Evolutionary conservation across 23 tunicate genomes (phyloP).

Genomic region (Ciona savignyi): DNA sequence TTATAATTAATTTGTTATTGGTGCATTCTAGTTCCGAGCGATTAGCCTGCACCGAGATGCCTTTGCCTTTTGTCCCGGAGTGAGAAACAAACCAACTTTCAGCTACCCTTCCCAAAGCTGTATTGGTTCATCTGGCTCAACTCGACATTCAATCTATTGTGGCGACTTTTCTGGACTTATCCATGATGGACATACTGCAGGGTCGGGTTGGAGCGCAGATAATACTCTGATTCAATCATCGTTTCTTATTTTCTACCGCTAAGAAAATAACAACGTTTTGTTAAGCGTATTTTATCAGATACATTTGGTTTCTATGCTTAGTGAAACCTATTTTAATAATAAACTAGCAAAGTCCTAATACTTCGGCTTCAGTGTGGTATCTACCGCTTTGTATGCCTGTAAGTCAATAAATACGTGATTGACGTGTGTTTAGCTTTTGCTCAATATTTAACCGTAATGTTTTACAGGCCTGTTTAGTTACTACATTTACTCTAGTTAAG

Average conservation of each 20-base stretch:
- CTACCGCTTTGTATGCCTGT: too few species aligned
- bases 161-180: constrained; percentile 47
- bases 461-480: too few species aligned
- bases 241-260: constrained; percentile 56
- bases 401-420: too few species aligned
- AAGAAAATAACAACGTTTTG: too few species aligned
- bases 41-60: constrained; percentile 28
- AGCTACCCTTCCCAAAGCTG: constrained; percentile 31
- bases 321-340: too few species aligned
- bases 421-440: too few species aligned
- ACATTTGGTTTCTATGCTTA: too few species aligned
- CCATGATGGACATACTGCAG: constrained; percentile 17
- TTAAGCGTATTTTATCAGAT: too few species aligned
- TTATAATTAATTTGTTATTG: neutral
- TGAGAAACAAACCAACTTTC: constrained; percentile 27
- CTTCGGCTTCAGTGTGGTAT: too few species aligned
- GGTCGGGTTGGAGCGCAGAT: constrained; percentile 30
- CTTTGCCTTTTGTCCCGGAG: constrained; percentile 70
- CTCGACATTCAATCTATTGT: constrained; percentile 13
- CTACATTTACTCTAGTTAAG: too few species aligned
- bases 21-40: constrained; percentile 41
- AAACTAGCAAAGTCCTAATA: too few species aligned
- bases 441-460: too few species aligned
- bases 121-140: constrained; percentile 39
- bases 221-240: constrained; percentile 16